phyloP scores from a whole-genome alignment of 1,140 invertebrate species.

The Marisa cornuarietis region DNA sequence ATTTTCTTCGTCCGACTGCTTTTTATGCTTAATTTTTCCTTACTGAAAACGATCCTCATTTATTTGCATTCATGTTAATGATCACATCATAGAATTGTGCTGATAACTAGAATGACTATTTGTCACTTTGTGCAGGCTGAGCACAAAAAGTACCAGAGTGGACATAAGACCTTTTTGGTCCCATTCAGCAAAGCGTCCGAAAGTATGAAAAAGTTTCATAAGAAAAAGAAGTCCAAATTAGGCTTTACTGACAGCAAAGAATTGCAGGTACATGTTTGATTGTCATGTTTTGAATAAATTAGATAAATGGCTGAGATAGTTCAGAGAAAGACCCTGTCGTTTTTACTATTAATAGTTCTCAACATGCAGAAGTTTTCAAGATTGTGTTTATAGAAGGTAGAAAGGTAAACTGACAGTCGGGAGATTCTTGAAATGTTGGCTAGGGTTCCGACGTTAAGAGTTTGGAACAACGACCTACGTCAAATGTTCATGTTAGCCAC shows the following conservation, averaged over 20 bases:
- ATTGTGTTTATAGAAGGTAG: too few relatives aligned
- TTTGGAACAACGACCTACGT: too few relatives aligned
- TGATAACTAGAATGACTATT: background rate
- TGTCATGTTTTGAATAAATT: too few relatives aligned
- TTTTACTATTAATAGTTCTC: too few relatives aligned
- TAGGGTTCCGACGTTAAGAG: too few relatives aligned
- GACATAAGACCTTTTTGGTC: slow-evolving; percentile 49
- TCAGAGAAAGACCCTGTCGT: too few relatives aligned
- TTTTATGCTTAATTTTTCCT: slow-evolving; percentile 3
- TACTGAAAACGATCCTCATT: background rate
- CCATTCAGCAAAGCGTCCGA: slow-evolving; percentile 49
- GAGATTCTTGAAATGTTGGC: too few relatives aligned
- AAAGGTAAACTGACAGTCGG: too few relatives aligned
- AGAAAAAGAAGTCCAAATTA: slow-evolving; percentile 55
- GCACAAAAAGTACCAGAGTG: slow-evolving; percentile 51
- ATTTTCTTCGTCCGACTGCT: background rate
- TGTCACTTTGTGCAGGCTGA: slow-evolving; percentile 42
- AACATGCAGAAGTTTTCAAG: too few relatives aligned
- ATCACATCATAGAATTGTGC: too few relatives aligned
- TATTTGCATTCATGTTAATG: too few relatives aligned
- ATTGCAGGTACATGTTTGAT: slow-evolving; percentile 38
- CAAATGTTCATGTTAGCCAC: background rate
- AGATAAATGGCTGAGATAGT: too few relatives aligned
- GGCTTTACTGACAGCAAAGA: slow-evolving; percentile 53
- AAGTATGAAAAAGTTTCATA: slow-evolving; percentile 52